phyloP scores from a whole-genome alignment of 30 jellyfish, hydroid and myxozoan species.

The Cassiopea andromeda region DNA sequence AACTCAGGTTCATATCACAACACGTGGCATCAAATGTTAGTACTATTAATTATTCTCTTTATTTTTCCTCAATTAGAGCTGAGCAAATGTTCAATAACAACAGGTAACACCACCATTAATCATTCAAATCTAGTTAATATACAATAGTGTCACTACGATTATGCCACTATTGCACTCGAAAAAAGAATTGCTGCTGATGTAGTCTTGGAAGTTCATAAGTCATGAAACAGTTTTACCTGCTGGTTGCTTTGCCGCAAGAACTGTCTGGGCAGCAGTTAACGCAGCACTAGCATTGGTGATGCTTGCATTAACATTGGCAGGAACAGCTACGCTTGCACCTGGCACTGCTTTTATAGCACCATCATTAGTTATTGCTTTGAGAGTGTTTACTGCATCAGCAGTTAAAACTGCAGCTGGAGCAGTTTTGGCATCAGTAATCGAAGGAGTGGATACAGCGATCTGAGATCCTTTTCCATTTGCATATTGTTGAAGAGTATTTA shows the following conservation, averaged over 20 bases:
- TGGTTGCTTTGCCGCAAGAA: not conserved
- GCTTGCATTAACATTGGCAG: not conserved
- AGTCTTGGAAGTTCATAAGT: too few species aligned
- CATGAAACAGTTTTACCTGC: not conserved
- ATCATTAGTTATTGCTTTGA: constrained; percentile 19
- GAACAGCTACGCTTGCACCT: constrained; percentile 12
- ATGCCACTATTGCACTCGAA: too few species aligned
- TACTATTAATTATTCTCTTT: too few species aligned
- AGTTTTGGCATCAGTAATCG: constrained; percentile 40
- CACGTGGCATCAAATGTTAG: too few species aligned
- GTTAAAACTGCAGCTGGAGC: constrained; percentile 33
- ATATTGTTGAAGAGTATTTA: not conserved
- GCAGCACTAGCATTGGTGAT: constrained; percentile 3
- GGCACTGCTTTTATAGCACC: not conserved
- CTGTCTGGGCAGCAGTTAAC: not conserved
- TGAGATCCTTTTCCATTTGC: not conserved
- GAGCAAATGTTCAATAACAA: too few species aligned
- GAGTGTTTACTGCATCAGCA: constrained; percentile 44
- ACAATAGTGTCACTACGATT: too few species aligned
- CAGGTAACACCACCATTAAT: too few species aligned
- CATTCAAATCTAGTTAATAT: too few species aligned
- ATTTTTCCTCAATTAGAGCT: too few species aligned
- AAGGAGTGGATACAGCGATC: constrained; percentile 3
- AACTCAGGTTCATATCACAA: too few species aligned
- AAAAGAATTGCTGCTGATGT: too few species aligned